These are phyloP conservation scores for Miltochrista miniata DNA, from an alignment of 2,888 invertebrate genomes.

Conservation along the genomic window DNA sequence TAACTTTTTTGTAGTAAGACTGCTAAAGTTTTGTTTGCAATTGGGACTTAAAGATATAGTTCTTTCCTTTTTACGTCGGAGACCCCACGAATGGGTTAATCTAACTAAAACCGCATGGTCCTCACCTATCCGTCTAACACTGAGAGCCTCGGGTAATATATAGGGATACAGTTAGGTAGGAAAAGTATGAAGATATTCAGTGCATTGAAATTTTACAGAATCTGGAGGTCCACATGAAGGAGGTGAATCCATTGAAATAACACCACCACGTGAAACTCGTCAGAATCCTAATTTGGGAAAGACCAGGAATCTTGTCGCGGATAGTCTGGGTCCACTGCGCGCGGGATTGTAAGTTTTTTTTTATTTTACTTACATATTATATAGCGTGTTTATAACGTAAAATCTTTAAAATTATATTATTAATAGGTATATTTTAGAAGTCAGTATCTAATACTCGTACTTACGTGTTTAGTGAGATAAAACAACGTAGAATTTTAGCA, in stretches of 20 bases:
- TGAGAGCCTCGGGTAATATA: no score
- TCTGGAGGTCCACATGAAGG: conserved; percentile 37
- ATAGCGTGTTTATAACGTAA: no score
- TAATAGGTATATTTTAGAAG: no score
- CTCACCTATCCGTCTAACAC: no score
- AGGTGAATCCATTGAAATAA: conserved; percentile 31
- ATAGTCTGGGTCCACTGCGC: conserved; percentile 55
- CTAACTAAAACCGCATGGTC: no score
- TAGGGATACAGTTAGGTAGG: no score
- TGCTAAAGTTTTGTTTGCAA: no score
- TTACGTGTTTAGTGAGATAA: neutral
- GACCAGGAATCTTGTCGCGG: conserved; percentile 61
- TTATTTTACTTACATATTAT: neutral
- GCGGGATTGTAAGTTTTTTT: conserved; percentile 56
- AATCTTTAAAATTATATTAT: no score
- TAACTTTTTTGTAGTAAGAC: no score
- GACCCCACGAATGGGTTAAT: no score
- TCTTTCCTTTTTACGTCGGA: no score
- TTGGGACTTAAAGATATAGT: no score
- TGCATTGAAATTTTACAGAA: conserved; percentile 9
- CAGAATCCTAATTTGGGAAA: conserved; percentile 71
- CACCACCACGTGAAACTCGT: conserved; percentile 58
- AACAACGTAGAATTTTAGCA: neutral
- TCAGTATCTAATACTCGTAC: neutral
- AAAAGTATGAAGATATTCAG: neutral